Evolutionary conservation across 2,113 vertebrate species (phyloP), one percentile per base, ranked within the genome.

Genomic region (Scopus umbretta): DNA sequence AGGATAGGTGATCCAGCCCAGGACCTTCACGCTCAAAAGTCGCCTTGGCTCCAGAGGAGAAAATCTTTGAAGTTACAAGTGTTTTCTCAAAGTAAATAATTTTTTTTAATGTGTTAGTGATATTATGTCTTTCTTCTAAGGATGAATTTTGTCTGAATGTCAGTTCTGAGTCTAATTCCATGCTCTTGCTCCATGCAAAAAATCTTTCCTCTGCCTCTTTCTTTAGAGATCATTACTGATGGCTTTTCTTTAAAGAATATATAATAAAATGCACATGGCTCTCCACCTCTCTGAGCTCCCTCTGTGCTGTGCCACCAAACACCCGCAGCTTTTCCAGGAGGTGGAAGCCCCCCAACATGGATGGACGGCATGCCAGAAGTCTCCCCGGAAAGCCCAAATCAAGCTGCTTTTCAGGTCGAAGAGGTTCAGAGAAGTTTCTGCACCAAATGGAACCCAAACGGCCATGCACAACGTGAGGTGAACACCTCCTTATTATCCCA

Each of bases 401-500:
- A 5, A 19, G 74, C 36, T 17, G 59, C 19, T 86, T 73, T 20
- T 12, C 49, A 18, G 53, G 34, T 13, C 85, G 40, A 30, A 18
- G 43, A 20, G 55, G 43, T 36, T 43, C 55, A 23, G 80, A 68
- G 86, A 34, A 34, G 34, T 42, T 65, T 53, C 80, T 22, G 73
- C 47, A 40, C 45, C 90, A 81, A 92, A 53, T 1, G 50, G 38
- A 10, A 7, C 65, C 84, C 81, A 40, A 66, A 61, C 0, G 4
- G 67, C 61, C 4, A 13, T 0, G 12, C 61, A 7, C 59, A 8
- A 22, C 10, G 7, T 1, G 16, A 71, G 10, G 6, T 1, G 2
- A 50, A 6, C 10, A 2, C 16, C 47, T 63, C 38, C 10, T 6
- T 6, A 1, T 38, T 20, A 7, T 23, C 72, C 86, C 83, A 27